Evolutionary conservation across 1,140 invertebrate genomes (phyloP), one percentile per base, ranked within the genome.

Genomic region (Chironomus striatipennis): DNA sequence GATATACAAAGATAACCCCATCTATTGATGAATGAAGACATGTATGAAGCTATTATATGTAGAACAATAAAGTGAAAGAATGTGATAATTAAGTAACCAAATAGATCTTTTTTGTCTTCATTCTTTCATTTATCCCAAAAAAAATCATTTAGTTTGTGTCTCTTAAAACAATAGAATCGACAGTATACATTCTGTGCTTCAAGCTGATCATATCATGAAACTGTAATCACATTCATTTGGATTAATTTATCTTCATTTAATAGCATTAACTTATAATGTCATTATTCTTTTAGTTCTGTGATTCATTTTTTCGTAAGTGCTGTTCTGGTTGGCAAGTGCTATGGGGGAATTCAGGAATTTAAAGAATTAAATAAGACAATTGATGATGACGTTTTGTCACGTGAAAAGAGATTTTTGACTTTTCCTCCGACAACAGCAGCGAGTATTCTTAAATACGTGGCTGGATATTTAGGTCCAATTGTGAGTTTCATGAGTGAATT

Each of bases 61-160:
- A 34, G 24, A 34, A 34, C 24, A 15, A 57, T 57, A n/a, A 17
- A 21, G 17, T 9, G 18, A 9, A 21, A 70, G 20, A 70, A 70
- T 70, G 65, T 70, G 65, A 70, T 21, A 70, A 70, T 70, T 70
- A 20, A 21, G 6, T 9, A 18, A 10, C n/a, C 65, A 70, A 70
- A 70, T 70, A 70, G 18, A 70, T 20, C 65, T 21, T 70, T 15
- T 10, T 57, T n/a, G 15, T 57, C 47, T 12, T 15, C 12, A 12
- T 57, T 57, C 24, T 34, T 34, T 34, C 24, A 34, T 34, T 34
- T 34, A 34, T 34, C 5, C 24, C 24, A 1, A 34, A 34, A 34
- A 34, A 34, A 34, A 34, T 34, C 24, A 34, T 34, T 34, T 34
- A 34, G 24, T 34, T 34, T 34, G 24, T 34, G 47, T 57, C 47